phyloP scores from a whole-genome alignment of 37 sponge, comb jelly and placozoan species.

The Beroe forskalii region DNA sequence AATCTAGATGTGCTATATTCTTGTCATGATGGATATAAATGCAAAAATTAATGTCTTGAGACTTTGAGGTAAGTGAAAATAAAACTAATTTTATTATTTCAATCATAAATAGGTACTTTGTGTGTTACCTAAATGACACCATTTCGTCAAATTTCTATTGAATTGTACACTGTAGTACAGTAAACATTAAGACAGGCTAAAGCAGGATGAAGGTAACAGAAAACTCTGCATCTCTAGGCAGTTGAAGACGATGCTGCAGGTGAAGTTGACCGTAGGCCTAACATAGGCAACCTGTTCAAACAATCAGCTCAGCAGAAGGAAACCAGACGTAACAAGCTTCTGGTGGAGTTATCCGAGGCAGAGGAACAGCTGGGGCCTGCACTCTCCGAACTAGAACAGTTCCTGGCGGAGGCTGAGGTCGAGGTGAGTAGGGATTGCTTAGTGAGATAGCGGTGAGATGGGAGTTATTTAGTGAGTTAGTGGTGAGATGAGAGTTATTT shows the following conservation, averaged over 20 bases:
- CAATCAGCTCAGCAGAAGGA: constrained; percentile 13
- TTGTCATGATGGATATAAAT: too few species aligned
- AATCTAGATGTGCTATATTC: too few species aligned
- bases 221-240: too few species aligned
- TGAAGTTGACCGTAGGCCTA: background rate
- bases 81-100: too few species aligned
- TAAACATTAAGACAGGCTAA: too few species aligned
- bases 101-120: too few species aligned
- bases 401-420: constrained; percentile 8
- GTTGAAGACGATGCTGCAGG: constrained; percentile 21
- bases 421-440: constrained; percentile 9
- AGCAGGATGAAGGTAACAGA: too few species aligned
- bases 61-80: too few species aligned
- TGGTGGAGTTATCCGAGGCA: constrained; percentile 20
- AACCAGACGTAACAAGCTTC: constrained; percentile 12
- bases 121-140: too few species aligned
- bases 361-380: constrained; percentile 50
- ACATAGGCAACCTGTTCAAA: constrained; percentile 43
- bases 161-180: too few species aligned
- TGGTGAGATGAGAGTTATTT: background rate
- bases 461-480: background rate
- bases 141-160: too few species aligned
- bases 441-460: background rate
- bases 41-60: too few species aligned
- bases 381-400: constrained; percentile 2